Conservation (phyloP, 1,140 invertebrate species). For the Mizuhopecten yessoensis region DNA sequence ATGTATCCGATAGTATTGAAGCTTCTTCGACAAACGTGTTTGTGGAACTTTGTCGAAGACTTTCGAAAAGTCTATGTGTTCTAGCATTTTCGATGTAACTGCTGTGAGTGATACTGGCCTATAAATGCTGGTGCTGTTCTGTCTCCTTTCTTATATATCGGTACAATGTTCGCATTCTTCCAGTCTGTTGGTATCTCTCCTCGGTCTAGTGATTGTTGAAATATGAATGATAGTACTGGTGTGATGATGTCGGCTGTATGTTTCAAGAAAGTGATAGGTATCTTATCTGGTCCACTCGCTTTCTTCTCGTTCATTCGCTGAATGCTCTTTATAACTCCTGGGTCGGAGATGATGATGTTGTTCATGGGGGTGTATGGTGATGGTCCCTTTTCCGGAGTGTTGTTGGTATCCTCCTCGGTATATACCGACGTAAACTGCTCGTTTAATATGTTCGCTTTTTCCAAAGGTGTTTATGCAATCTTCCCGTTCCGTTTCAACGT, state of each 20-base stretch:
- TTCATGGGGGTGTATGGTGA: not conserved
- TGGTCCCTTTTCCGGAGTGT: conserved; percentile 28
- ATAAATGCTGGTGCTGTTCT: not conserved
- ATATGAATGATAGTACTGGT: too few species aligned
- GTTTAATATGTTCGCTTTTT: conserved; percentile 48
- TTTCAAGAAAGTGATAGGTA: too few species aligned
- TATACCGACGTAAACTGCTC: conserved; percentile 43
- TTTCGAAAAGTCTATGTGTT: conserved; percentile 61
- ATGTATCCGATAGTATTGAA: conserved; percentile 53
- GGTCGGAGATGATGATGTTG: conserved; percentile 22
- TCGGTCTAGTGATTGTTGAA: too few species aligned
- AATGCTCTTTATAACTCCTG: too few species aligned
- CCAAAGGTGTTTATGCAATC: not conserved
- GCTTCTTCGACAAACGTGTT: conserved; percentile 35
- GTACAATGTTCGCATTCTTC: too few species aligned
- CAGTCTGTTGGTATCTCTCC: too few species aligned
- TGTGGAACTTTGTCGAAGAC: conserved; percentile 63
- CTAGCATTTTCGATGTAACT: not conserved
- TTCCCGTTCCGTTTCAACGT: not conserved
- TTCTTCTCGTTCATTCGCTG: too few species aligned
- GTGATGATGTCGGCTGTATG: too few species aligned
- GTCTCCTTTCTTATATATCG: too few species aligned
- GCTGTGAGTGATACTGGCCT: not conserved
- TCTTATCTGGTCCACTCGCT: too few species aligned
- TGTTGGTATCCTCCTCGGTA: conserved; percentile 9